phyloP scores from a whole-genome alignment of 1,140 invertebrate species.

The Drosophila ercepeae region DNA sequence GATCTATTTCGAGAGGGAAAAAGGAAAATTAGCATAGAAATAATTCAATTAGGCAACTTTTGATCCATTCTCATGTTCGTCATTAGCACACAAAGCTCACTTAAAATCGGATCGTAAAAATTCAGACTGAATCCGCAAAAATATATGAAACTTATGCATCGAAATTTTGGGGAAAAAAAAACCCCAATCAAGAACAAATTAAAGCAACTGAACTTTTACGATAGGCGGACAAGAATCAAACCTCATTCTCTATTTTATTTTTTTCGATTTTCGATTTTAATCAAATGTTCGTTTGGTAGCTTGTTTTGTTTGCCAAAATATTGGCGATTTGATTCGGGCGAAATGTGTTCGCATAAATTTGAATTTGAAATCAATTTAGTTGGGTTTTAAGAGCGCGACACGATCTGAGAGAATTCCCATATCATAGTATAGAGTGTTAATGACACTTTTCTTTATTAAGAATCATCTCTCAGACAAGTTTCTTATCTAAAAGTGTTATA shows the following conservation, averaged over 20 bases:
- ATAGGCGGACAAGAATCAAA: constrained; percentile 10
- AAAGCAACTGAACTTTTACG: constrained; percentile 50
- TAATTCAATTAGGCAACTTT: constrained; percentile 75
- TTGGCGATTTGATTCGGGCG: constrained; percentile 22
- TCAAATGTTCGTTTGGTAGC: constrained; percentile 48
- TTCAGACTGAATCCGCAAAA: constrained; percentile 19
- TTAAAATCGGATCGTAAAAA: constrained; percentile 48
- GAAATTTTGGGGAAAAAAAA: constrained; percentile 19
- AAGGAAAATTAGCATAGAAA: constrained; percentile 71
- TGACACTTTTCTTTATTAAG: constrained; percentile 59
- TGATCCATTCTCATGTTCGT: constrained; percentile 45
- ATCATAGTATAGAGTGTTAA: constrained; percentile 56
- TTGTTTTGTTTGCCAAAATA: constrained; percentile 61
- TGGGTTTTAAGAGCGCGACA: constrained; percentile 23
- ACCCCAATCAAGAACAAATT: constrained; percentile 26
- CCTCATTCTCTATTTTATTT: constrained; percentile 41
- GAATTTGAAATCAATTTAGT: constrained; percentile 33
- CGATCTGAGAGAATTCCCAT: not conserved
- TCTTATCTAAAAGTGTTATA: constrained; percentile 51
- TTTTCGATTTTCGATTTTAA: constrained; percentile 32
- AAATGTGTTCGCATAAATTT: constrained; percentile 66
- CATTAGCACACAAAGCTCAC: constrained; percentile 56
- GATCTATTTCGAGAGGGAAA: constrained; percentile 43
- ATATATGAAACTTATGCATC: constrained; percentile 2
- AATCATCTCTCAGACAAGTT: constrained; percentile 8